Base-by-base conservation (phyloP, 2,113 vertebrate species). In the Pseudopipra pipra region DNA sequence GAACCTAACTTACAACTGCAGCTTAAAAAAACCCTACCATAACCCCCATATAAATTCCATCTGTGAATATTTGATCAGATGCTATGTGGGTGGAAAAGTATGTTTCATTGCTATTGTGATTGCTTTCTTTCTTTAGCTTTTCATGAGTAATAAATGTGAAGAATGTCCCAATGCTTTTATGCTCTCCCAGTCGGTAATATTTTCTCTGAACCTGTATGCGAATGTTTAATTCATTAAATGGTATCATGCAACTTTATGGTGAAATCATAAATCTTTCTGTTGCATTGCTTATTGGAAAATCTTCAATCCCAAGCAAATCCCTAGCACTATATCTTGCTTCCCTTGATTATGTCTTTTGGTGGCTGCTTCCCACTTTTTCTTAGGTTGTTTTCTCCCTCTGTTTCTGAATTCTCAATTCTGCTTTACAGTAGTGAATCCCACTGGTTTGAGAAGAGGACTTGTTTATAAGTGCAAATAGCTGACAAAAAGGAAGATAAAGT, bases 161-260 rank as follows among this genome's bases (percentile, higher is more conserved):
- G 93, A 93, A 94, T 97, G 76, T 96, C 79, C 83, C 79, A 90
- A 72, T 0, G 10, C 33, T 92, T 97, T 95, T 85, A 82, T 87
- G 83, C 88, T 95, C 76, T 95, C 90, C 47, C 80, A 46, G 93
- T 88, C 76, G 93, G 95, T 92, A 94, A 96, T 95, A 96, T 96
- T 96, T 96, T 93, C 79, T 97, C 91, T 67, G 72, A 97, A 94
- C 62, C 76, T 14, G 9, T 73, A 80, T 89, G 76, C 5, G 79
- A 93, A 97, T 97, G 96, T 97, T 97, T 97, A 97, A 97, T 97
- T 96, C 95, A 97, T 97, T 97, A 97, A 96, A 93, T 90, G 47
- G 87, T 96, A 96, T 88, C 94, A 84, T 94, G 82, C 87, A 96
- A 96, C 51, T 87, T 94, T 88, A 95, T 82, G 73, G 82, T 89